phyloP scores from a whole-genome alignment of 2,113 vertebrate genomes.

The Nibea albiflora region DNA sequence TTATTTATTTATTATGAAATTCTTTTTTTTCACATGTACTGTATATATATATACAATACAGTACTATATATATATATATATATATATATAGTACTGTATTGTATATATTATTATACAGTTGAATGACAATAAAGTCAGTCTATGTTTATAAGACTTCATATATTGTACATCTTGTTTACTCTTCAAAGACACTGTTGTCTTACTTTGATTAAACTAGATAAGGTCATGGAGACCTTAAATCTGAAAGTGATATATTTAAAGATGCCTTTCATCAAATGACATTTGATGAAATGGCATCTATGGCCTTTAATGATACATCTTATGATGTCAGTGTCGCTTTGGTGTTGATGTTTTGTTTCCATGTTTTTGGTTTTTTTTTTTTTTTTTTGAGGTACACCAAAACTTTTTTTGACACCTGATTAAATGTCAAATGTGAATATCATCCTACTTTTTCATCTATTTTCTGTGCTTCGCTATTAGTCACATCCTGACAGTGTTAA shows the following conservation, averaged over 20 bases:
- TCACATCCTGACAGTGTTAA: constrained; percentile 20
- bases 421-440: constrained; percentile 1
- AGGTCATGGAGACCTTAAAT: constrained; percentile 8
- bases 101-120: no score
- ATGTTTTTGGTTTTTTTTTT: neutral
- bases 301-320: constrained; percentile 22
- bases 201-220: constrained; percentile 40
- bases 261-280: neutral
- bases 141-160: constrained; percentile 4
- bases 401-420: constrained; percentile 39
- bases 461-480: constrained; percentile 1
- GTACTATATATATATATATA: no score
- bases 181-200: constrained; percentile 46
- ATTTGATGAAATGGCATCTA: constrained; percentile 15
- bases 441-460: constrained; percentile 1
- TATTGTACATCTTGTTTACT: constrained; percentile 3
- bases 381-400: neutral
- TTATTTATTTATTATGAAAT: constrained; percentile 54
- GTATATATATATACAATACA: no score
- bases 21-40: no score
- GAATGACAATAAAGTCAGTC: no score
- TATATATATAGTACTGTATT: no score
- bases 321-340: constrained; percentile 27
- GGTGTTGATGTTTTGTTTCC: neutral
- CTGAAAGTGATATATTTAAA: constrained; percentile 28